Base-by-base conservation (phyloP, 1,140 invertebrate genomes). In the Drosophila albomicans region DNA sequence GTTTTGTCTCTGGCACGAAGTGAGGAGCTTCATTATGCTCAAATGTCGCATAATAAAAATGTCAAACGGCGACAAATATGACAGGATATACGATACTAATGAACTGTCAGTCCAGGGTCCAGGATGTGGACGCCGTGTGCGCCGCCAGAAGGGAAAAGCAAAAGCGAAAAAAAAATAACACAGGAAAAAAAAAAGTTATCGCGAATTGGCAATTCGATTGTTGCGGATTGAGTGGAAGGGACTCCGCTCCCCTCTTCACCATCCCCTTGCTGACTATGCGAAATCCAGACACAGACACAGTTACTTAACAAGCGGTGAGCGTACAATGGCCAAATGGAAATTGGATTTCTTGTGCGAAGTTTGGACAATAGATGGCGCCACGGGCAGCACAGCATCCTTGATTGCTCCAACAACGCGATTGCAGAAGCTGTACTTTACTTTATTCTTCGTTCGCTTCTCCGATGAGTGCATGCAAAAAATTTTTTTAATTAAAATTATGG, bases 51-150 rank as follows among this genome's bases (percentile, higher is more conserved):
- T 75, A 78, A 87, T 87, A 87, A 72, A 82, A 87, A 74, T 78
- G 84, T 80, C 79, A 87, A 78, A 78, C 66, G 63, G 56, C 66
- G 70, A 88, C 69, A 87, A 87, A 87, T 82, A 67, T 86, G 66
- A 78, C 59, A 78, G 73, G 67, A 87, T 87, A 74, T 66, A 62
- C 79, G 70, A 54, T 74, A 76, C 82, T 87, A 87, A 82, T 87
- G 82, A 87, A 82, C 82, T 82, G 79, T 73, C 82, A 76, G 7
- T 38, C 20, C 15, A 43, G 45, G 11, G 43, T 43, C 35, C 66
- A 75, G 59, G 67, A 75, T 75, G 61, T 54, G 32, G 20, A 25
- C 20, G 3, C 35, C 11, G 51, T 25, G 38, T 20, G 57, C n/a
- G 8, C 11, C 10, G 8, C 11, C 11, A 4, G 46, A 13, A 49